These are phyloP conservation scores for Periophthalmus modestus DNA, from an alignment of 2,113 vertebrate genomes.

Conservation along the genomic window DNA sequence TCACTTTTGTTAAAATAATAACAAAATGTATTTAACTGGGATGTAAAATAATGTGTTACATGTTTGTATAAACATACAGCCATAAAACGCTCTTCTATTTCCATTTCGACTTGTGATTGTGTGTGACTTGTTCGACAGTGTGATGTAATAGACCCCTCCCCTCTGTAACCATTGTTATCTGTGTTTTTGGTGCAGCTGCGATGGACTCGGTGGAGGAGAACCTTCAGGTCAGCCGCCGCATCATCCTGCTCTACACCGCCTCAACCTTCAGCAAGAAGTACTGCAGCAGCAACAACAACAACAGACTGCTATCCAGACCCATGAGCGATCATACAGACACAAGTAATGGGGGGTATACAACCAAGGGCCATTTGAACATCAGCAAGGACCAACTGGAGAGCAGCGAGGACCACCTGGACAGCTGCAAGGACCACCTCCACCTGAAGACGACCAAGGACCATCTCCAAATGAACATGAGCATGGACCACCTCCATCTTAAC, in stretches of 20 bases:
- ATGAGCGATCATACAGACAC: not conserved
- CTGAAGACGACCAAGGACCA: not conserved
- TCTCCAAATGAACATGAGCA: not conserved
- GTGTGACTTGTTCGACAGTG: too few relatives aligned
- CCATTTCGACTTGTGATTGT: too few relatives aligned
- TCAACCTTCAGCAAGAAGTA: conserved; percentile 54
- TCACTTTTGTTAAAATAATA: too few relatives aligned
- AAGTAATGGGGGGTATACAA: not conserved
- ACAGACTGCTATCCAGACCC: conserved; percentile 18
- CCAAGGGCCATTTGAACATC: not conserved
- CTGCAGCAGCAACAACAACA: conserved; percentile 53
- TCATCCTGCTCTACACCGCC: conserved; percentile 81
- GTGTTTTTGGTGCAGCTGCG: conserved; percentile 68
- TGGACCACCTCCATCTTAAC: not conserved
- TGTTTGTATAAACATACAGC: too few relatives aligned
- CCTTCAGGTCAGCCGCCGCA: conserved; percentile 80
- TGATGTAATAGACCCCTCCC: too few relatives aligned
- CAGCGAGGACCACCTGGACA: not conserved
- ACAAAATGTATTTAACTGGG: too few relatives aligned
- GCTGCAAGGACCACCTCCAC: not conserved
- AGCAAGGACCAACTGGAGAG: not conserved
- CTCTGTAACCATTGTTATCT: not conserved
- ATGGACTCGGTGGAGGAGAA: conserved; percentile 80
- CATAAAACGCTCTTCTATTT: too few relatives aligned
- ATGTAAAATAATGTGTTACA: too few relatives aligned